Evolutionary conservation across 2,797 vertebrate species (phyloP).

Genomic region (Brotula barbata): DNA sequence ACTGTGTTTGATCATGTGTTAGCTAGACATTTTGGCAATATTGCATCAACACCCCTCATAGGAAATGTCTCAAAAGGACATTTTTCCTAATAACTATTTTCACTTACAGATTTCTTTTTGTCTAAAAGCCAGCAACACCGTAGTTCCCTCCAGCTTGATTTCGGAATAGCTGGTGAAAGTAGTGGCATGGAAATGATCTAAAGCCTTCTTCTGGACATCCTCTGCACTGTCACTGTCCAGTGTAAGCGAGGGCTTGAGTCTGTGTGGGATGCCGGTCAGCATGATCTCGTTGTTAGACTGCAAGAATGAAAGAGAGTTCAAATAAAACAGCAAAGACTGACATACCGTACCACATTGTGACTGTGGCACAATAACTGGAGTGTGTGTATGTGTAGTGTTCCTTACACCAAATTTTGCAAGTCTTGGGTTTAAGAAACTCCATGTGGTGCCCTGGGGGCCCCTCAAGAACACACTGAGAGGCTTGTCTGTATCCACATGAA

Average conservation of each 20-base stretch:
- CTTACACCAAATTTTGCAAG: constrained; percentile 60
- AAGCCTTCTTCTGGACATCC: constrained; percentile 62
- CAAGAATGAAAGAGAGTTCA: constrained; percentile 15
- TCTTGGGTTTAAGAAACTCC: constrained; percentile 57
- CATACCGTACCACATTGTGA: neutral
- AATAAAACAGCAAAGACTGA: constrained; percentile 17
- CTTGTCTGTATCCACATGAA: constrained; percentile 38
- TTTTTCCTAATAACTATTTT: neutral
- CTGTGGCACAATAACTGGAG: neutral
- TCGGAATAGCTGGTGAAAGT: constrained; percentile 78
- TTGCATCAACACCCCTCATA: neutral
- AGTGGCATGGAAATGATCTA: constrained; percentile 34
- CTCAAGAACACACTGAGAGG: constrained; percentile 63
- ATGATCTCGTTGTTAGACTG: constrained; percentile 76
- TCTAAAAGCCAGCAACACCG: constrained; percentile 57
- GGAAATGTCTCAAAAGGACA: neutral
- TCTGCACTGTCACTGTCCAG: constrained; percentile 45
- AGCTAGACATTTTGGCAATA: neutral
- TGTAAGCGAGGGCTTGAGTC: rapidly evolving
- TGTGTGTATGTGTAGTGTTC: neutral
- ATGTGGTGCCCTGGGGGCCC: constrained; percentile 74
- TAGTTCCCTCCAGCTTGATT: constrained; percentile 31
- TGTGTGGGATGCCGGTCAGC: rapidly evolving
- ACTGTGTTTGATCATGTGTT: constrained; percentile 1
- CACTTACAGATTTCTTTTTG: constrained; percentile 31